Evolutionary conservation across 1,140 invertebrate genomes (phyloP), one percentile per base, ranked within the genome.

Genomic region (Mactra quadrangularis): DNA sequence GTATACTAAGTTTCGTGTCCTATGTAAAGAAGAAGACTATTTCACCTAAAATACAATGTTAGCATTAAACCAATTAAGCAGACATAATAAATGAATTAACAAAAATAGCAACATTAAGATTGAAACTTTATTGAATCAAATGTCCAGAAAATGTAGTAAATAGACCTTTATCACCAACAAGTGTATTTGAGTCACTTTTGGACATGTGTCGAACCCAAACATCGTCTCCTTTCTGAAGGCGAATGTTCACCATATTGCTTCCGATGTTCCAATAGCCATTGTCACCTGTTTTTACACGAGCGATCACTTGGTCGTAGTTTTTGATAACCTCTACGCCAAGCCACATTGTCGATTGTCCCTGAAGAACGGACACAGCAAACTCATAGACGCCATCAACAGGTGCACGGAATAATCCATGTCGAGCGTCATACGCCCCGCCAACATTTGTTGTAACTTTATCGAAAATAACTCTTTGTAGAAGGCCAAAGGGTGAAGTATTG

Each of bases 381-480:
- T 87, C 70, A 81, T 87, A 90, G 2, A 87, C 86, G 47, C 86
- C 89, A 50, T 85, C 77, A 25, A 85, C 72, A 25, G 87, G 89
- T 22, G 88, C 89, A 19, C 82, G 83, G 53, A 90, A 90, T 13
- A 76, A 64, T 13, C 87, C 89, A 31, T 82, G 83, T 7, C 66
- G 66, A 22, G 57, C 25, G 33, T 87, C 81, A 52, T 90, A 90
- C 1, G 72, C 86, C 13, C 77, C 78, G 27, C 88, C 89, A 0
- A 85, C 81, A 59, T 90, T 90, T 7, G 89, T 89, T 13, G 88
- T 72, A 3, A 90, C 87, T 17, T 85, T 83, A 72, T 90, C 89
- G 59, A 87, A 89, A 27, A 86, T 55, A 35, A 89, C 77, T 47
- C 86, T 81, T n/a, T 85, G 79, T 45, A 84, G 27, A 3, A 59